Conservation (phyloP, 37 sponge, comb jelly and placozoan genomes). For the Aplysina aerophoba region DNA sequence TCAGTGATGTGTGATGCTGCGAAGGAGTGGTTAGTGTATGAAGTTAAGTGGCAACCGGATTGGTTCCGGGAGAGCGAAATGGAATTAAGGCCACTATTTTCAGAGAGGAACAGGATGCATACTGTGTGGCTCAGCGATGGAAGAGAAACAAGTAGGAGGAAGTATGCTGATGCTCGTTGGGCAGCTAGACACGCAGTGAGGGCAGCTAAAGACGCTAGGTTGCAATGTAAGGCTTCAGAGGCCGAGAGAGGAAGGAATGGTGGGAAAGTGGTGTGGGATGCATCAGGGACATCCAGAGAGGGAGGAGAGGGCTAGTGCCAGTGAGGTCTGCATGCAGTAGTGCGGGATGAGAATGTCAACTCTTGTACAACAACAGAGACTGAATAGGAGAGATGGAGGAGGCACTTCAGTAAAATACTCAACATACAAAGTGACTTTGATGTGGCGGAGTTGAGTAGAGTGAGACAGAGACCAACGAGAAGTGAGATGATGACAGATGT, state of each 20-base stretch:
- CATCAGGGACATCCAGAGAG: slow-evolving; percentile 43
- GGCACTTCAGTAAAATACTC: slow-evolving; percentile 5
- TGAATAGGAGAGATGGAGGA: slow-evolving; percentile 39
- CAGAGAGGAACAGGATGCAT: slow-evolving; percentile 13
- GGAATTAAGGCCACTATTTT: background rate
- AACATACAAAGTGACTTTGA: slow-evolving; percentile 27
- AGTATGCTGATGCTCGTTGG: background rate
- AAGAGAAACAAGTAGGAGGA: slow-evolving; percentile 2
- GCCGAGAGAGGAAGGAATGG: slow-evolving; percentile 45
- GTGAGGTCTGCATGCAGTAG: background rate
- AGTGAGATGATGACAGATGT: background rate
- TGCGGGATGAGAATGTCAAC: slow-evolving; percentile 38
- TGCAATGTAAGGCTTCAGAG: slow-evolving; percentile 34
- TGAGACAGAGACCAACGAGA: background rate
- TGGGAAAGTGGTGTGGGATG: slow-evolving; percentile 17
- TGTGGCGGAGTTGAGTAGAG: background rate
- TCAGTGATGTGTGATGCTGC: no score
- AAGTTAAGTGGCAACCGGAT: slow-evolving; percentile 4
- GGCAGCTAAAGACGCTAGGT: slow-evolving; percentile 26
- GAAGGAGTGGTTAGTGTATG: no score
- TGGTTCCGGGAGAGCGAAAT: background rate
- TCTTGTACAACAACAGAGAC: slow-evolving; percentile 1
- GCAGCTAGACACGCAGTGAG: slow-evolving; percentile 23
- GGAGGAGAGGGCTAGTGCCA: slow-evolving; percentile 45
- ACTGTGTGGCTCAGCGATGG: background rate